Percentiles rank a stretch among this genome's conserved stretches.
phyloP scores from a whole-genome alignment of 2,113 vertebrate species.

The Osmerus eperlanus region DNA sequence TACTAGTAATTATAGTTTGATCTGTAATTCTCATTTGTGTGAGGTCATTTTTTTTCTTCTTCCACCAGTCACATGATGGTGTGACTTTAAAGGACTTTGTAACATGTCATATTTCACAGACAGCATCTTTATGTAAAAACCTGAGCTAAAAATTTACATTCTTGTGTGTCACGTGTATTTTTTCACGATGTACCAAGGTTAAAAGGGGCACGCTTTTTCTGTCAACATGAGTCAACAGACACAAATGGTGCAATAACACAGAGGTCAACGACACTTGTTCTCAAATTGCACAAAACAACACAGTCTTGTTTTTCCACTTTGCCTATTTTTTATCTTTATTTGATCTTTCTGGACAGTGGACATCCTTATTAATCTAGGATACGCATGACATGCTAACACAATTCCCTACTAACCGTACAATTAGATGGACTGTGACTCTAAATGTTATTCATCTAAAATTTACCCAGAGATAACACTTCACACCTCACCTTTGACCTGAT shows the following conservation, averaged over 20 bases:
- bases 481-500: slow-evolving; percentile 13
- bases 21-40: too few relatives aligned
- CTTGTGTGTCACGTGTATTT: slow-evolving; percentile 1
- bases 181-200: slow-evolving; percentile 34
- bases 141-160: not conserved
- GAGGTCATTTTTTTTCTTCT: slow-evolving; percentile 68
- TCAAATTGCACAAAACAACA: too few relatives aligned
- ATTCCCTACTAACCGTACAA: too few relatives aligned
- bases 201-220: not conserved
- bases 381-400: too few relatives aligned
- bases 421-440: not conserved
- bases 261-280: slow-evolving; percentile 24
- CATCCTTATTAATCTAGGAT: too few relatives aligned
- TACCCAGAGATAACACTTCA: too few relatives aligned
- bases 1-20: too few relatives aligned
- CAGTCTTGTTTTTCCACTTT: too few relatives aligned
- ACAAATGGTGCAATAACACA: slow-evolving; percentile 15
- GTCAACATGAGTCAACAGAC: slow-evolving; percentile 51
- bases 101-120: not conserved
- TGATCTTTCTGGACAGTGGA: too few relatives aligned
- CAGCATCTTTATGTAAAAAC: not conserved
- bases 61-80: slow-evolving; percentile 70
- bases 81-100: slow-evolving; percentile 75
- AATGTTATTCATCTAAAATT: slow-evolving; percentile 22
- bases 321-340: too few relatives aligned